Conservation (phyloP, 1,140 invertebrate species). For the Lerema accius region DNA sequence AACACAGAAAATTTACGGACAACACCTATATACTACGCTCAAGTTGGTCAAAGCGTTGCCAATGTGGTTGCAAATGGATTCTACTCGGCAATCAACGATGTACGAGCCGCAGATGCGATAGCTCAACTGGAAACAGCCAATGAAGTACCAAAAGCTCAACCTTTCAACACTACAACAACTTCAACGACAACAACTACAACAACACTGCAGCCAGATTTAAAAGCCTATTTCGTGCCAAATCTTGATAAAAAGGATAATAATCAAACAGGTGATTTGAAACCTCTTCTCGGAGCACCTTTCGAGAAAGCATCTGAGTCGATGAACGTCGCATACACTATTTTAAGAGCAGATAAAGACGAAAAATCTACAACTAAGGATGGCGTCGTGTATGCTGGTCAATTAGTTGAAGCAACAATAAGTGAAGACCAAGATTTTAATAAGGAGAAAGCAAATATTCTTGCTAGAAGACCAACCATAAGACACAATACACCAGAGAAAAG, state of each 20-base stretch:
- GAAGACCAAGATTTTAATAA: constrained; percentile 71
- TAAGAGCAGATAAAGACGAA: constrained; percentile 57
- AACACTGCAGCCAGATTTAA: constrained; percentile 54
- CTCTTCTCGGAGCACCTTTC: constrained; percentile 57
- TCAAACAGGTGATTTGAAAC: constrained; percentile 45
- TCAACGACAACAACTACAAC: constrained; percentile 42
- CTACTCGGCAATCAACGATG: constrained; percentile 68
- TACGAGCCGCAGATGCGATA: constrained; percentile 60
- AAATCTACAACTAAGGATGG: constrained; percentile 60
- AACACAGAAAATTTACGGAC: constrained; percentile 53
- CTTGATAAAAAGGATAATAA: constrained; percentile 47
- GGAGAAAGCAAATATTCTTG: constrained; percentile 53
- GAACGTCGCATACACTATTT: constrained; percentile 68
- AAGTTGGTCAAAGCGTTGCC: constrained; percentile 62
- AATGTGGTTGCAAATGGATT: constrained; percentile 64
- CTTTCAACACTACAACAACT: constrained; percentile 33
- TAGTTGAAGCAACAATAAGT: constrained; percentile 68
- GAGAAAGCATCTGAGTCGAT: constrained; percentile 61
- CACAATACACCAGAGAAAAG: constrained; percentile 53
- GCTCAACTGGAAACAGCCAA: constrained; percentile 48
- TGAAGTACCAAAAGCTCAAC: constrained; percentile 31
- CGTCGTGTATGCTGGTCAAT: constrained; percentile 62
- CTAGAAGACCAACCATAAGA: constrained; percentile 58
- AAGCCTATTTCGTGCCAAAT: constrained; percentile 57
- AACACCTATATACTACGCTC: constrained; percentile 68